Conservation (phyloP, 2,113 vertebrate species). For the Phalacrocorax carbo region DNA sequence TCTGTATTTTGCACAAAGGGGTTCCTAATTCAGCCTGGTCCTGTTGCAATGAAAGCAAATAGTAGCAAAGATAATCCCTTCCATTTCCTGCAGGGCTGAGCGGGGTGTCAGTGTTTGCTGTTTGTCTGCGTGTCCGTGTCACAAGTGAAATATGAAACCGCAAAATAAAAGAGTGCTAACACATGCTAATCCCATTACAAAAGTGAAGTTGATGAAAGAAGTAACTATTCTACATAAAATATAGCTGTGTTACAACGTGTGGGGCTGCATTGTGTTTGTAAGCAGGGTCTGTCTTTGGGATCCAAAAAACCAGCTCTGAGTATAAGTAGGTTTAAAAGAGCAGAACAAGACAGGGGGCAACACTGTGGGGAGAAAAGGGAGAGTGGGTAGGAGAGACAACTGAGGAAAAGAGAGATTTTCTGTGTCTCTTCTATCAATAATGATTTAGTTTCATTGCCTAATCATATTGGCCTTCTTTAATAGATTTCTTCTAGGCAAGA, state of each 20-base stretch:
- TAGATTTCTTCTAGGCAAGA: background rate
- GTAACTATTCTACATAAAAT: background rate
- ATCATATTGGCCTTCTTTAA: background rate
- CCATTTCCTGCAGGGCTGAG: background rate
- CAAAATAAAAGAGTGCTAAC: background rate
- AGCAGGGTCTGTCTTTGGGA: background rate
- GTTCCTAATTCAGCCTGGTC: background rate
- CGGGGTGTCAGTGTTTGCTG: background rate
- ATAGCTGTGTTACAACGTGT: fast-evolving
- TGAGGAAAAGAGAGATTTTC: background rate
- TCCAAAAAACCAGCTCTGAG: background rate
- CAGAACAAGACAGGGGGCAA: background rate
- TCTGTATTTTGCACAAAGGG: background rate
- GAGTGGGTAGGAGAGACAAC: background rate
- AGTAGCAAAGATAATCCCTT: background rate
- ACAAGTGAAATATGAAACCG: fast-evolving
- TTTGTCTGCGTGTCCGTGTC: background rate
- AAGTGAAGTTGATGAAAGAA: background rate
- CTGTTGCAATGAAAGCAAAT: background rate
- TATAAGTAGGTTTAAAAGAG: background rate
- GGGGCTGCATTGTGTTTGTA: background rate
- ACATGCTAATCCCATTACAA: background rate
- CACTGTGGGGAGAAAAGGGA: background rate
- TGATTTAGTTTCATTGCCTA: background rate
- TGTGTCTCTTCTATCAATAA: background rate